Evolutionary conservation across 2,888 invertebrate species (phyloP).

Genomic region (Acleris sparsana): DNA sequence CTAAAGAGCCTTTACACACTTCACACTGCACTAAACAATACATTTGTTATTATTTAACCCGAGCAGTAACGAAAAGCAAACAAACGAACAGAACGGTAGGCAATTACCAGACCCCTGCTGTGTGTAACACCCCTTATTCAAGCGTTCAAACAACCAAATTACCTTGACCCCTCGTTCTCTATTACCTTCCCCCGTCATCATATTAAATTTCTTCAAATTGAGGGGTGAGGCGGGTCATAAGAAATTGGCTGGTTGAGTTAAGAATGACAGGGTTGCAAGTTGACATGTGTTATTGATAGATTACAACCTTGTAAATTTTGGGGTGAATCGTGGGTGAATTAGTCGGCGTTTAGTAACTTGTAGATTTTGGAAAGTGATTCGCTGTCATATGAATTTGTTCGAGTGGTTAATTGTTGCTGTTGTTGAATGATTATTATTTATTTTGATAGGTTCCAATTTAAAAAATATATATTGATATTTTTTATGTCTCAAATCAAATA

Average conservation of each 20-base stretch:
- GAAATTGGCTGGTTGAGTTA: slow-evolving; percentile 46
- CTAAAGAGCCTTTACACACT: slow-evolving; percentile 56
- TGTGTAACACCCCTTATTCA: slow-evolving; percentile 55
- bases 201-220: slow-evolving; percentile 38
- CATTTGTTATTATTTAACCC: slow-evolving; percentile 74
- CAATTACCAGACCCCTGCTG: slow-evolving; percentile 68
- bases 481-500: no score
- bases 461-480: no score
- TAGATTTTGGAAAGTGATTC: slow-evolving; percentile 30
- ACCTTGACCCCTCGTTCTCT: slow-evolving; percentile 50
- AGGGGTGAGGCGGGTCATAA: slow-evolving; percentile 45
- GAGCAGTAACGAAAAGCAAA: slow-evolving; percentile 62
- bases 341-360: slow-evolving; percentile 36
- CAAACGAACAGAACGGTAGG: slow-evolving; percentile 67
- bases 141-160: slow-evolving; percentile 52
- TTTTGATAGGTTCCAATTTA: no score
- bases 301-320: slow-evolving; percentile 53
- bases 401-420: slow-evolving; percentile 14
- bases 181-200: slow-evolving; percentile 40
- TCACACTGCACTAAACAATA: slow-evolving; percentile 61
- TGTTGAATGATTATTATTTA: neutral
- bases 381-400: slow-evolving; percentile 17
- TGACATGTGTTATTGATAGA: slow-evolving; percentile 61
- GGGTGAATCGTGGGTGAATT: slow-evolving; percentile 54
- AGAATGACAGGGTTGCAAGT: slow-evolving; percentile 56